These are phyloP conservation scores for Laodelphax striatellus DNA, from an alignment of 1,140 invertebrate species.

Conservation along the genomic window DNA sequence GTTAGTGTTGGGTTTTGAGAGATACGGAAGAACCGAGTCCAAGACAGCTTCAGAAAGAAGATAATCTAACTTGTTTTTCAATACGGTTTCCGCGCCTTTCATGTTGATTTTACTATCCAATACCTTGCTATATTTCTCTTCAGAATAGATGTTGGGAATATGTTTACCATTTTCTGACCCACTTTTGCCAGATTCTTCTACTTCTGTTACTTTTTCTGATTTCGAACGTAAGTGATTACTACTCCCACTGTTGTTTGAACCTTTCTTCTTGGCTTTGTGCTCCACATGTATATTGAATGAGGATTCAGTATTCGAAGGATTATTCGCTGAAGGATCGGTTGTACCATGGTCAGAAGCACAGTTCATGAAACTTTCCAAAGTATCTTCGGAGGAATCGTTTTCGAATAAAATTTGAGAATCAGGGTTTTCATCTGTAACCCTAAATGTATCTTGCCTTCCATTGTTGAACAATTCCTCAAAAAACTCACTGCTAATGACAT, in stretches of 20 bases:
- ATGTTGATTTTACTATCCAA: background rate
- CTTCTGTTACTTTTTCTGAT: no score
- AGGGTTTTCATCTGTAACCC: background rate
- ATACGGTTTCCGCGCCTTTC: conserved; percentile 23
- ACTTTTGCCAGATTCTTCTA: no score
- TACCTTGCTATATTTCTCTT: background rate
- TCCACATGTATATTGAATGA: no score
- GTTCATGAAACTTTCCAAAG: background rate
- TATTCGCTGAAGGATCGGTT: background rate
- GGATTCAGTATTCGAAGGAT: background rate
- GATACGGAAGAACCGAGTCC: conserved; percentile 61
- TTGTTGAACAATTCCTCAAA: background rate
- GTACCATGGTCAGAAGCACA: background rate
- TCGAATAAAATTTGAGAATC: background rate
- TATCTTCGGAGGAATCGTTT: background rate
- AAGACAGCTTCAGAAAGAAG: conserved; percentile 63
- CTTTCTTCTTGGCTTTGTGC: no score
- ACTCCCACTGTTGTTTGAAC: no score
- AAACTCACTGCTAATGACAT: background rate
- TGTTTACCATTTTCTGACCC: background rate
- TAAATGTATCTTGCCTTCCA: no score
- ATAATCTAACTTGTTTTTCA: conserved; percentile 41
- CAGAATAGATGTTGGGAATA: background rate
- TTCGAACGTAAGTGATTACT: no score
- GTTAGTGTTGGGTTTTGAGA: conserved; percentile 34